A percentile compares a stretch with the other conserved stretches of the same genome.
These are phyloP conservation scores for Sylvilagus bachmani DNA, from an alignment of 2,113 vertebrate species.

Conservation along the genomic window DNA sequence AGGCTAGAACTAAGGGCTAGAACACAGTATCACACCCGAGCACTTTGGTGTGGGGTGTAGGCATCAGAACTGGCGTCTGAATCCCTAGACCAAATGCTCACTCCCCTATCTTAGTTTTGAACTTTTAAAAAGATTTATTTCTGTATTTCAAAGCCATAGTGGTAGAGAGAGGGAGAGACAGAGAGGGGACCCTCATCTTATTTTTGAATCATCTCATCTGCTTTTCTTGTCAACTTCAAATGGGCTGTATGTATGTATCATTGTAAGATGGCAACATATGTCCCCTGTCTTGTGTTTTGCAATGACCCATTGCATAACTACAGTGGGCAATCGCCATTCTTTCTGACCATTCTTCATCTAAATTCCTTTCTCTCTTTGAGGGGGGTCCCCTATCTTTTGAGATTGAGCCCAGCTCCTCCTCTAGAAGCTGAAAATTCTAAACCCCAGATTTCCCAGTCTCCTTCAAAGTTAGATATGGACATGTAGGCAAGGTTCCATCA, in stretches of 20 bases:
- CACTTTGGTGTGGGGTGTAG: too few species aligned
- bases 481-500: neutral
- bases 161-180: too few species aligned
- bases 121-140: too few species aligned
- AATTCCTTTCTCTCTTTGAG: neutral
- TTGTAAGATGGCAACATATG: neutral
- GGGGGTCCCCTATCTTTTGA: neutral
- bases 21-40: too few species aligned
- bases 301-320: neutral
- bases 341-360: neutral
- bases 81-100: too few species aligned
- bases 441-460: neutral
- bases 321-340: neutral
- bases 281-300: neutral
- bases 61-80: too few species aligned
- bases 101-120: too few species aligned
- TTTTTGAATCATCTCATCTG: neutral
- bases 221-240: neutral
- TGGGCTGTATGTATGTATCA: neutral
- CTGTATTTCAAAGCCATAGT: too few species aligned
- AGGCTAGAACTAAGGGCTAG: too few species aligned
- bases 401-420: neutral
- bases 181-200: neutral
- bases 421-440: neutral
- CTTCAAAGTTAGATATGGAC: neutral